Base-by-base conservation (phyloP, 2,113 vertebrate species). In the Oncorhynchus mykiss region DNA sequence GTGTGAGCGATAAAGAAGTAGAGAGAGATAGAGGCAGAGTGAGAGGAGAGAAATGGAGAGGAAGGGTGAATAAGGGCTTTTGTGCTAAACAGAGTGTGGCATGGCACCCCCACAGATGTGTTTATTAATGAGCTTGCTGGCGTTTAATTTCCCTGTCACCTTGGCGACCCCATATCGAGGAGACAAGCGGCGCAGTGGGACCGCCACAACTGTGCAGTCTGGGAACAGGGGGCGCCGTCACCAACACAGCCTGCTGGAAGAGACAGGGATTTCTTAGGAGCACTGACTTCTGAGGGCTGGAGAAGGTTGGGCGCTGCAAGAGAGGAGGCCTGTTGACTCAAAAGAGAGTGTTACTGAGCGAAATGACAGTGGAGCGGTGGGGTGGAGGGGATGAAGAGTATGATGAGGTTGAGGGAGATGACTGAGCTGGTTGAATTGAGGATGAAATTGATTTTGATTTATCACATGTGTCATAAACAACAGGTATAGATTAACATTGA, bases 81-180 rank as follows among this genome's bases (percentile, higher is more conserved):
- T 11, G 60, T 73, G 75, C 48, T 82, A 77, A 77, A 51, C 66
- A 71, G 48, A 75, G 65, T 65, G 66, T 71, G 66, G 62, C 57
- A 57, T 20, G 54, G 14, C 14, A 71, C 76, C 75, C 82, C 77
- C 74, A 74, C 80, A 78, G 80, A 82, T 85, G 80, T 89, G 82
- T 85, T 82, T 87, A 81, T 87, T 86, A 86, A 87, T 84, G 80
- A 80, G 81, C 72, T 83, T 71, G 78, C 75, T 85, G 73, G 72
- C 69, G 67, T 86, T 82, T 87, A 86, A 87, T 87, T 84, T 82
- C 77, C 76, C 84, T 78, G 74, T 87, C 85, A 76, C 74, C 79
- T 57, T 70, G 54, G 62, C 72, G 75, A 71, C 76, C 67, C 71
- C 71, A 76, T 75, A 80, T 76, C 72, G 67, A 71, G 73, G 64